These are phyloP conservation scores for Neria commutata DNA, from an alignment of 2,888 invertebrate genomes.

Conservation along the genomic window DNA sequence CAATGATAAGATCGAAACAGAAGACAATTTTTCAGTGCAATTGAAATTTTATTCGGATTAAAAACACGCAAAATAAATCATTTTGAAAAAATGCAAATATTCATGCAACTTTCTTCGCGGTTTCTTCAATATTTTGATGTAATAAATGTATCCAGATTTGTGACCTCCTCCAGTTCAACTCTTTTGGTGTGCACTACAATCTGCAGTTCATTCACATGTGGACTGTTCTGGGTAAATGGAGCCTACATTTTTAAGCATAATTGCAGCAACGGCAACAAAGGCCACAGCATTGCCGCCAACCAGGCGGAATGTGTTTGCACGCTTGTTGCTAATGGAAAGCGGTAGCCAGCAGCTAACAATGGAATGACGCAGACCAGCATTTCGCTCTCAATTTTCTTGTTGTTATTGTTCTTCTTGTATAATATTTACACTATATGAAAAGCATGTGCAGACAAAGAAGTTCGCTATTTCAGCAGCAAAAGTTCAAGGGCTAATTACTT, in stretches of 20 bases:
- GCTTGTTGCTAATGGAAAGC: neutral
- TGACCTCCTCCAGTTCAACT: too few species aligned
- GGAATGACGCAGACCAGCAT: neutral
- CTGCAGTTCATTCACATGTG: neutral
- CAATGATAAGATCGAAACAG: too few species aligned
- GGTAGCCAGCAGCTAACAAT: neutral
- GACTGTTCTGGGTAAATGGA: neutral
- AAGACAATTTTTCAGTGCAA: too few species aligned
- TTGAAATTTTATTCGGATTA: too few species aligned
- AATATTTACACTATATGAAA: neutral
- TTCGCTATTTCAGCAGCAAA: conserved; percentile 13
- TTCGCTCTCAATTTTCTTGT: too few species aligned
- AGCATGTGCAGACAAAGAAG: neutral
- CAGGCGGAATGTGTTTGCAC: neutral
- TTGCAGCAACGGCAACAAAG: neutral
- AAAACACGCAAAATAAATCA: too few species aligned
- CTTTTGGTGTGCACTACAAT: neutral
- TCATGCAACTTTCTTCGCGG: too few species aligned
- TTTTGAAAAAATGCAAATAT: too few species aligned
- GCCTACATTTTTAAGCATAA: neutral
- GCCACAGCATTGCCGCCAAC: neutral
- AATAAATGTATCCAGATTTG: too few species aligned
- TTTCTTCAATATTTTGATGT: too few species aligned
- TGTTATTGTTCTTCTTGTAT: too few species aligned
- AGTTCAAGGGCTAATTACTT: conserved; percentile 32